Conservation (phyloP, 2,113 vertebrate genomes). For the Gallinago media region DNA sequence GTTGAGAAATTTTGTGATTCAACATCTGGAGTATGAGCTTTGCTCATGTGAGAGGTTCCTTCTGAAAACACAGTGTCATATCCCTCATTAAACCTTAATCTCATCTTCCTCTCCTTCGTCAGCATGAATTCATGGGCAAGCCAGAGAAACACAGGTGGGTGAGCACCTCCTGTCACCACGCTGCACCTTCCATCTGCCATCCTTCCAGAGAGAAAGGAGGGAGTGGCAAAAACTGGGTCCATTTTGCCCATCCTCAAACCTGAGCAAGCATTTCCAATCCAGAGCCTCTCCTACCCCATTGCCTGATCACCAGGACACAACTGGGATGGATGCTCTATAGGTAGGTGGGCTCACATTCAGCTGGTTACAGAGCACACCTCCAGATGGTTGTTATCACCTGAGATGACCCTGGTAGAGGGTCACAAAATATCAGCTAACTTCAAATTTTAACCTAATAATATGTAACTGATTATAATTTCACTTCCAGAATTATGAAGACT, state of each 20-base stretch:
- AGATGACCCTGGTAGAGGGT: neutral
- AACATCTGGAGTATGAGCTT: neutral
- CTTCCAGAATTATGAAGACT: neutral
- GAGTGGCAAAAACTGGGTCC: neutral
- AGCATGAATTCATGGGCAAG: neutral
- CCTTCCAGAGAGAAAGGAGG: neutral
- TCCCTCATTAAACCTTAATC: neutral
- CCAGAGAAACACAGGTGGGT: neutral
- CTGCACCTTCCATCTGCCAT: neutral
- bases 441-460: neutral
- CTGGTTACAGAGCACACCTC: neutral
- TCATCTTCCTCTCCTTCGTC: neutral
- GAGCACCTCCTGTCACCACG: neutral
- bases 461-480: neutral
- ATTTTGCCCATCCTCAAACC: neutral
- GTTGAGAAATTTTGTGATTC: neutral
- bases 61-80: neutral
- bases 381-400: neutral
- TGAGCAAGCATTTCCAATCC: neutral
- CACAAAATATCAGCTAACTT: neutral
- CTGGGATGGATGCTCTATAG: neutral
- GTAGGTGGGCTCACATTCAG: accelerated
- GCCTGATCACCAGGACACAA: accelerated
- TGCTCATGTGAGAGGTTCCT: neutral
- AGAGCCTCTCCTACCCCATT: accelerated